Base-by-base conservation (phyloP, 2,113 vertebrate species). In the Cephalopterus ornatus region DNA sequence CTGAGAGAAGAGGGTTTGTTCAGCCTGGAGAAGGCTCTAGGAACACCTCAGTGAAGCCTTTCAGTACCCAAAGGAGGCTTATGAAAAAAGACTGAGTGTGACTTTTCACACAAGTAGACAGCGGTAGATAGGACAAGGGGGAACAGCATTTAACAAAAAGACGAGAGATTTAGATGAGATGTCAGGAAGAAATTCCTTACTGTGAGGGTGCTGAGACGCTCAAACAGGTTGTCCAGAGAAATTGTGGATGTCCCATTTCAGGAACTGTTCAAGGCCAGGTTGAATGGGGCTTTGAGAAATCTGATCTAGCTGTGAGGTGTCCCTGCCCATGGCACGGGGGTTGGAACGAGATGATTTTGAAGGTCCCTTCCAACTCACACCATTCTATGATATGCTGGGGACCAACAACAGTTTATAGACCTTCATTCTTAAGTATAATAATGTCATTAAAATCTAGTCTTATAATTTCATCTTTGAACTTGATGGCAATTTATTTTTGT, bases 381-480 rank as follows among this genome's bases (percentile, higher is more conserved):
- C 49, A 63, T 84, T 84, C 30, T 24, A 8, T 12, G 55, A 62
- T 56, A 83, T 77, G n/a, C n/a, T n/a, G 49, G 35, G 32, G 35
- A 37, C 26, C 47, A 77, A 42, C 41, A 42, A 52, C 0, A 80
- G 14, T 77, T 27, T 62, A 42, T 9, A 80, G 11, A 14, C 39
- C 42, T 33, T 67, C 15, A 37, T 78, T 71, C 78, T 55, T 32
- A 79, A 76, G 39, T 66, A 79, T 37, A 59, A 66, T 46, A 55
- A 74, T 4, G 53, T 61, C 58, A 94, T 85, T 62, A 92, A 91
- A 92, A 82, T n/a, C 76, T 27, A 65, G 24, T 37, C 66, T 93
- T 89, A 88, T 89, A 80, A 73, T 50, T 28, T 61, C 12, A 32
- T 62, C 81, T 93, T 95, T 94, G 74, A 94, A 94, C 66, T 76